phyloP scores from a whole-genome alignment of 1,140 invertebrate species.

The Nasonia vitripennis region DNA sequence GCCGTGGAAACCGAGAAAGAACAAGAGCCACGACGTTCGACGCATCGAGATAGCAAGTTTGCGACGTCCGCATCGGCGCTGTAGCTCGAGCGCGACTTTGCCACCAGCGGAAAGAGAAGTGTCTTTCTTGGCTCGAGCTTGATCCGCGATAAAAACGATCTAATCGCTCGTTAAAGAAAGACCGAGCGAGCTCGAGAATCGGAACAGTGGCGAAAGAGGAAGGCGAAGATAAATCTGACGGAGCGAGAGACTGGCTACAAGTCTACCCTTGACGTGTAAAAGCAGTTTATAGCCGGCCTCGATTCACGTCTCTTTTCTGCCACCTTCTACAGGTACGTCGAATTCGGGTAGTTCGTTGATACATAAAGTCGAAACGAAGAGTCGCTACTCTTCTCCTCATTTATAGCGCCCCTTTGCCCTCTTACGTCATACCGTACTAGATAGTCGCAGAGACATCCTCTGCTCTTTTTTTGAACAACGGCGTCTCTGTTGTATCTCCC shows the following conservation, averaged over 20 bases:
- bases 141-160: constrained; percentile 44
- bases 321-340: no score
- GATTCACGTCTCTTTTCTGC: no score
- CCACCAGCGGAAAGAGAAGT: constrained; percentile 19
- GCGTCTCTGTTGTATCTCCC: no score
- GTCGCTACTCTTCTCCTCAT: no score
- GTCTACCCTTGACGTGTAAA: constrained; percentile 35
- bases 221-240: background rate
- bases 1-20: background rate
- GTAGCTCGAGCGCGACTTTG: background rate
- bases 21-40: background rate
- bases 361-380: no score
- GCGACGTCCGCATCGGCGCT: constrained; percentile 34
- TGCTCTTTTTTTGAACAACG: background rate
- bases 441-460: background rate
- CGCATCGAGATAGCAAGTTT: constrained; percentile 20
- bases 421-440: background rate
- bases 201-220: background rate
- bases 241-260: background rate
- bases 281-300: constrained; percentile 3
- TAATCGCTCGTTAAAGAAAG: constrained; percentile 45
- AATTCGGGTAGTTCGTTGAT: no score
- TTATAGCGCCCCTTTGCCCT: no score
- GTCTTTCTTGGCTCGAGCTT: background rate
- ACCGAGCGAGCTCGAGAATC: background rate